Base-by-base conservation (phyloP, 2,113 vertebrate genomes). In the Oostethus manadensis region DNA sequence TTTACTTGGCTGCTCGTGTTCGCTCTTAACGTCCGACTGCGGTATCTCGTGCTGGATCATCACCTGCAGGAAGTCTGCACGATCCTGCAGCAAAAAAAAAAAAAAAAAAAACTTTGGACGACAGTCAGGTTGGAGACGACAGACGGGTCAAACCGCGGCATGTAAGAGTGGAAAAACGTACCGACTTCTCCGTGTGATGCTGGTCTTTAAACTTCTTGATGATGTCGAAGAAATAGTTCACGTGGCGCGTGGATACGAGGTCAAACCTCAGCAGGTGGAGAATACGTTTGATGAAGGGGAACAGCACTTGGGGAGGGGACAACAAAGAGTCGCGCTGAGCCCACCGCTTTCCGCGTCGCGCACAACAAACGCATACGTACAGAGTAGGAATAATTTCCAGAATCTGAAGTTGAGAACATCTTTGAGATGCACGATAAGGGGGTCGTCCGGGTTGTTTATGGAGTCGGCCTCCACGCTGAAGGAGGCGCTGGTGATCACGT, bases 1-100 rank as follows among this genome's bases (percentile, higher is more conserved):
- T 86, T 85, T 86, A 54, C 33, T 74, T 1, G 80, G 82, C 58
- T 82, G 79, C 11, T 83, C 72, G 0, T 81, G 4, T 53, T 76
- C 59, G 8, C 22, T 58, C 68, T 51, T 64, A 43, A 0, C 62
- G 35, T 64, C 35, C 17, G 7, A 2, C 10, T 47, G 42, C 23
- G 79, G 76, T 1, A 82, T 89, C 75, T 94, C 91, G 22, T 70
- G 89, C 50, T 94, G 82, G 0, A 93, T 78, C 93, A 96, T 87
- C 58, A 94, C 79, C 70, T 93, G 92, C 74, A 95, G 86, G 50
- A 95, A 92, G 80, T 93, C 92, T 4, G 86, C 77, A 48, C 73
- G 85, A 17, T 62, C 78, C 93, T 96, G 23, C 65, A 47, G 8
- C 23, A 74, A 6, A 65, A n/a, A n/a, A n/a, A n/a, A n/a, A n/a